phyloP scores from a whole-genome alignment of 2,888 invertebrate genomes.

The Nephrotoma guestfalica region DNA sequence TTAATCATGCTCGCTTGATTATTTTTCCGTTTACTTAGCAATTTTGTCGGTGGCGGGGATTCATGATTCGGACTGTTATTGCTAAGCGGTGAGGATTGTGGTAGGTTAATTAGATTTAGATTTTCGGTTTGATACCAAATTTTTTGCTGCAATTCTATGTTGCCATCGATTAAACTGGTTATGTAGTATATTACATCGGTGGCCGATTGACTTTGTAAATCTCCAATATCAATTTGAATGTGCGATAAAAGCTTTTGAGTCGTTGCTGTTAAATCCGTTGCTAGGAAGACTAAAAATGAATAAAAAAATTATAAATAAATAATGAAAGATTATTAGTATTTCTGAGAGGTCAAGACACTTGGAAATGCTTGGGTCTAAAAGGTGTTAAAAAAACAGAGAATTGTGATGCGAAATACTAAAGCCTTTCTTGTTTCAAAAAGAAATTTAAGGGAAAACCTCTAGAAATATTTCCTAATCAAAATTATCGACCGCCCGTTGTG shows the following conservation, averaged over 20 bases:
- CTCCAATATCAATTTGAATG: conserved; percentile 31
- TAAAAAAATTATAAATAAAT: not conserved
- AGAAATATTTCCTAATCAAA: too few species aligned
- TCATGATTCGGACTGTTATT: not conserved
- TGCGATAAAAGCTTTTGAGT: conserved; percentile 35
- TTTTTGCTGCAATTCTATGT: conserved; percentile 26
- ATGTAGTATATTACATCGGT: conserved; percentile 27
- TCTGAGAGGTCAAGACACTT: too few species aligned
- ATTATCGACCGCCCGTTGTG: too few species aligned
- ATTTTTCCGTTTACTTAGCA: not conserved
- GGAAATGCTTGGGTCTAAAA: too few species aligned
- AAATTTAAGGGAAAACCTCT: too few species aligned
- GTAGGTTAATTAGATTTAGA: conserved; percentile 14
- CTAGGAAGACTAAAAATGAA: conserved; percentile 35
- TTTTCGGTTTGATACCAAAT: conserved; percentile 22
- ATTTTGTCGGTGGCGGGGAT: not conserved
- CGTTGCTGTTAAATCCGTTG: conserved; percentile 34
- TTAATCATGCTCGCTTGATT: conserved; percentile 14
- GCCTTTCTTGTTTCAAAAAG: too few species aligned
- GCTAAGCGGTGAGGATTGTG: conserved; percentile 7
- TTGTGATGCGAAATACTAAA: too few species aligned
- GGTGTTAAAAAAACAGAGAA: too few species aligned
- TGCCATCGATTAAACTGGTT: conserved; percentile 26
- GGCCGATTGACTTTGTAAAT: conserved; percentile 25
- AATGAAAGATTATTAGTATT: not conserved